phyloP scores from a whole-genome alignment of 1,140 invertebrate genomes.

The Heliothis subflexa region DNA sequence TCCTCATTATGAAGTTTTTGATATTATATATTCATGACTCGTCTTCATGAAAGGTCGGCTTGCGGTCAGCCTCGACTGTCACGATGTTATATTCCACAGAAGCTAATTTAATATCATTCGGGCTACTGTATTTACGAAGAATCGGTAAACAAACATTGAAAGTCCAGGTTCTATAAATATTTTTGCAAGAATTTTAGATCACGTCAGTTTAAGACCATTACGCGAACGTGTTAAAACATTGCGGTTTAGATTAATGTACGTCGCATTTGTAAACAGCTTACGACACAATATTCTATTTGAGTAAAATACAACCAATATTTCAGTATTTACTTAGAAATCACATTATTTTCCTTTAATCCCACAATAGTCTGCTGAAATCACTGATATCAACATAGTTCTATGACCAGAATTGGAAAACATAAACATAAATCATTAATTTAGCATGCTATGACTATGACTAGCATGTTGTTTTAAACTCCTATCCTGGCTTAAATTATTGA shows the following conservation, averaged over 20 bases:
- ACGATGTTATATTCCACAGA: conserved; percentile 25
- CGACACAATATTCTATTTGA: not conserved
- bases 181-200: conserved; percentile 3
- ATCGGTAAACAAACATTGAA: conserved; percentile 7
- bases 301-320: not conserved
- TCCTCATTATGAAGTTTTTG: conserved; percentile 10
- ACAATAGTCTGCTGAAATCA: not conserved
- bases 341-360: not conserved
- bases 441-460: too few relatives aligned
- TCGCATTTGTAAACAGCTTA: not conserved
- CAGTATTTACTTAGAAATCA: not conserved
- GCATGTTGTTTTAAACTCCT: too few relatives aligned
- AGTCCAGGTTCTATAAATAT: conserved; percentile 5
- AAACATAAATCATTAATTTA: too few relatives aligned
- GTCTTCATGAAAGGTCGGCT: conserved; percentile 39
- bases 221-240: conserved; percentile 1
- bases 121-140: conserved; percentile 41
- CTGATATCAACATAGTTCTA: not conserved
- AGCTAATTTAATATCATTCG: conserved; percentile 28
- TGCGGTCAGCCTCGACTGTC: conserved; percentile 40
- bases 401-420: too few relatives aligned
- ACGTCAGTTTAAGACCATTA: not conserved
- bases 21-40: conserved; percentile 41
- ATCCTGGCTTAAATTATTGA: not conserved
- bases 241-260: not conserved